These are phyloP conservation scores for Chionoecetes opilio DNA, from an alignment of 1,140 invertebrate species.

Conservation along the genomic window DNA sequence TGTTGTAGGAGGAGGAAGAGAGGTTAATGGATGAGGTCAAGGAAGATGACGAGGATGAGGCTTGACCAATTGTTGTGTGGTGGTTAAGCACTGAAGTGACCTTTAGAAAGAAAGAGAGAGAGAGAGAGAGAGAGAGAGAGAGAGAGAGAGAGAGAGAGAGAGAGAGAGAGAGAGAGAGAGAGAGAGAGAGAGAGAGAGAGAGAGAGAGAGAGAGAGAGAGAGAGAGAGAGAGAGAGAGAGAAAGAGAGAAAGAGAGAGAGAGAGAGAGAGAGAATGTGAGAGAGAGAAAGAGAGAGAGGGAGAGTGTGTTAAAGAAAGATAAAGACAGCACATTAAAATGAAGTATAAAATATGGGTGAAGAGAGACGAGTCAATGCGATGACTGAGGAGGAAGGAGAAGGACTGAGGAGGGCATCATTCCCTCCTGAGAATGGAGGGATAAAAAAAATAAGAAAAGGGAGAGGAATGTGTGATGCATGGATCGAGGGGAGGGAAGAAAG, in stretches of 20 bases:
- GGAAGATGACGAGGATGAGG: too few relatives aligned
- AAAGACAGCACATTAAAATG: background rate
- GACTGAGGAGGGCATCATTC: background rate
- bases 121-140: slow-evolving; percentile 49
- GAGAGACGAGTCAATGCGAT: background rate
- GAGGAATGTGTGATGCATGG: background rate
- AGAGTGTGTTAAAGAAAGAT: slow-evolving; percentile 12
- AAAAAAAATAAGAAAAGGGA: background rate
- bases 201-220: slow-evolving; percentile 17
- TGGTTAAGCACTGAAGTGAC: background rate
- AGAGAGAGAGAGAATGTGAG: too few relatives aligned
- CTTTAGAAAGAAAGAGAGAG: background rate
- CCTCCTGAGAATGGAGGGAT: background rate
- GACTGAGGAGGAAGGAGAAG: background rate
- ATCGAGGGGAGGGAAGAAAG: background rate
- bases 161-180: too few relatives aligned
- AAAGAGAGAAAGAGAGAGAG: slow-evolving; percentile 42
- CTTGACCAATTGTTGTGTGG: too few relatives aligned
- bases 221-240: slow-evolving; percentile 48
- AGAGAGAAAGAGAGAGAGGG: slow-evolving; percentile 47
- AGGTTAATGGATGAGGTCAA: too few relatives aligned
- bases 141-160: slow-evolving; percentile 45
- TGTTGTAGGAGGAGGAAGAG: too few relatives aligned
- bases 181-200: too few relatives aligned
- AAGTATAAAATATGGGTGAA: background rate